These are phyloP conservation scores for Hedya salicella DNA, from an alignment of 2,888 invertebrate species.

Conservation along the genomic window DNA sequence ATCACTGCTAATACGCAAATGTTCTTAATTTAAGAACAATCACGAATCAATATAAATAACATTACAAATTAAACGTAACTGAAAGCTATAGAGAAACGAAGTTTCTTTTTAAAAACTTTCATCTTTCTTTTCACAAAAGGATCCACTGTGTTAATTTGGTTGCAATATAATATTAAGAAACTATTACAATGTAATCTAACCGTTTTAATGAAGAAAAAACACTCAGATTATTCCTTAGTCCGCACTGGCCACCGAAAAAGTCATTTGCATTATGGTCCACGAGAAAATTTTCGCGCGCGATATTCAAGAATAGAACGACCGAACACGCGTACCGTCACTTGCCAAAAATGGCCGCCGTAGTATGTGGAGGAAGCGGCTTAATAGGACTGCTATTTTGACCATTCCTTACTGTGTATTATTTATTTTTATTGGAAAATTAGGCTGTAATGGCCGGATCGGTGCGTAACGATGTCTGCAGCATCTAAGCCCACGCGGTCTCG, in stretches of 20 bases:
- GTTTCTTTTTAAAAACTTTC: slow-evolving; percentile 82
- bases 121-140: slow-evolving; percentile 78
- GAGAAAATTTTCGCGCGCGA: slow-evolving; percentile 65
- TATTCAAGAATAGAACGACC: slow-evolving; percentile 68
- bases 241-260: slow-evolving; percentile 56
- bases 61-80: slow-evolving; percentile 53
- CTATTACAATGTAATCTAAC: slow-evolving; percentile 44
- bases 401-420: slow-evolving; percentile 70
- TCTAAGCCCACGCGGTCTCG: slow-evolving; percentile 74
- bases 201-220: slow-evolving; percentile 48
- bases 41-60: background rate
- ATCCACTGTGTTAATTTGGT: slow-evolving; percentile 65
- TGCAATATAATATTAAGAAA: slow-evolving; percentile 36
- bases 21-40: slow-evolving; percentile 34
- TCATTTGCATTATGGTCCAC: slow-evolving; percentile 59
- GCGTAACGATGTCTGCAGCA: slow-evolving; percentile 61
- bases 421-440: slow-evolving; percentile 83
- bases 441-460: slow-evolving; percentile 73
- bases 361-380: slow-evolving; percentile 64
- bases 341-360: slow-evolving; percentile 62
- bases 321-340: slow-evolving; percentile 55
- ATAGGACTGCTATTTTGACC: slow-evolving; percentile 73
- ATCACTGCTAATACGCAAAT: slow-evolving; percentile 64
- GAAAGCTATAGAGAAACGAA: slow-evolving; percentile 77
- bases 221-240: slow-evolving; percentile 54